phyloP scores from a whole-genome alignment of 2,113 vertebrate genomes.

The Rattus norvegicus region DNA sequence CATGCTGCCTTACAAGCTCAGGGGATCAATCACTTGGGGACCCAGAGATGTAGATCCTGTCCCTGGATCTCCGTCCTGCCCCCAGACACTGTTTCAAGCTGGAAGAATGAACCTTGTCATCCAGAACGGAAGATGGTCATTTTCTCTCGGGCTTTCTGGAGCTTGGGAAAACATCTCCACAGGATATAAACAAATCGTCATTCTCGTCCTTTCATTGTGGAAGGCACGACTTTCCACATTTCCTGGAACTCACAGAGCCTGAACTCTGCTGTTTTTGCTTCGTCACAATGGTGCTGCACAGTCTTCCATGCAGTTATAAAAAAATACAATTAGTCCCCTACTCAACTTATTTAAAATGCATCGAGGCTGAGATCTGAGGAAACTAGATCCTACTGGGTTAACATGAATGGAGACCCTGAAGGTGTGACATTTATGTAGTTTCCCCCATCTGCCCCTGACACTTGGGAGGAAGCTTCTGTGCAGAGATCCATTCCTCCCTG shows the following conservation, averaged over 20 bases:
- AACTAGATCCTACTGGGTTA: not conserved
- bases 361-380: not conserved
- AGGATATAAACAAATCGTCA: not conserved
- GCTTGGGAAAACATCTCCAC: not conserved
- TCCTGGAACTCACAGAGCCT: not conserved
- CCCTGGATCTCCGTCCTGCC: not conserved
- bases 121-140: not conserved
- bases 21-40: not conserved
- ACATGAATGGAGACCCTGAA: not conserved
- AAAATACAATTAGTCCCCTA: not conserved
- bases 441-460: not conserved
- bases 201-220: not conserved
- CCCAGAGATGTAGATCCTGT: not conserved
- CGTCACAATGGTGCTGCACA: not conserved
- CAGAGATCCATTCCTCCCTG: accelerated
- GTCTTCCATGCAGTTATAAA: not conserved
- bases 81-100: not conserved
- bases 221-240: not conserved
- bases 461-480: no score
- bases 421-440: no score
- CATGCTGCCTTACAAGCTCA: not conserved
- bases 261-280: not conserved
- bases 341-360: not conserved
- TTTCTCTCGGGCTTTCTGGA: not conserved
- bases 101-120: not conserved